phyloP scores from a whole-genome alignment of 2,797 vertebrate species.

The Schizopygopsis malacanthus region DNA sequence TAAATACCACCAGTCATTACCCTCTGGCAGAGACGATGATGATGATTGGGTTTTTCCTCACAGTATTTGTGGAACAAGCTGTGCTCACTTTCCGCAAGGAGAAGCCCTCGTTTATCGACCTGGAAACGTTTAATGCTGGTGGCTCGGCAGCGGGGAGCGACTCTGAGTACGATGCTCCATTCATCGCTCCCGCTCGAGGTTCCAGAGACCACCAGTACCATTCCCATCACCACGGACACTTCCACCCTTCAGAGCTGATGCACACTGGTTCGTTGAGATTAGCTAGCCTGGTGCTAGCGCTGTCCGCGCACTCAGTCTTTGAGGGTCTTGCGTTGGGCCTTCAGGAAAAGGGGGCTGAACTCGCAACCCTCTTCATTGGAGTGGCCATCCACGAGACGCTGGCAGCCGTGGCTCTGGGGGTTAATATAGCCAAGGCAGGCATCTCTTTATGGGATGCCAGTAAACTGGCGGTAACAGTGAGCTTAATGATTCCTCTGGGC shows the following conservation, averaged over 20 bases:
- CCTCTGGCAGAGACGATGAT: conserved; percentile 91
- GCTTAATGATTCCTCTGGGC: conserved; percentile 89
- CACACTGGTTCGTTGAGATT: conserved; percentile 83
- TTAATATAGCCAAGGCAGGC: conserved; percentile 84
- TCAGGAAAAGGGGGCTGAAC: conserved; percentile 83
- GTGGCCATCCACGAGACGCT: conserved; percentile 90
- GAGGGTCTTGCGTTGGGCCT: conserved; percentile 92
- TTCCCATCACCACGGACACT: conserved; percentile 68
- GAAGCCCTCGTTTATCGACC: conserved; percentile 89
- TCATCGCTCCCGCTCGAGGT: conserved; percentile 73
- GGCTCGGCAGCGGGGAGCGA: conserved; percentile 90
- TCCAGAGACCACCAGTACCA: conserved; percentile 43
- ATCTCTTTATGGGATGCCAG: conserved; percentile 80
- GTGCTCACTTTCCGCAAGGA: conserved; percentile 88
- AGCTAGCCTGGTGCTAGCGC: conserved; percentile 84
- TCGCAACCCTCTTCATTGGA: conserved; percentile 85
- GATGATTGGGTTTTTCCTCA: conserved; percentile 91
- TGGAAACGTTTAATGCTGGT: conserved; percentile 91
- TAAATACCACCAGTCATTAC: conserved; percentile 82
- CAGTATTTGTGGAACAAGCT: conserved; percentile 89
- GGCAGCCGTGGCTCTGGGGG: conserved; percentile 86
- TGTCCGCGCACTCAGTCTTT: conserved; percentile 89
- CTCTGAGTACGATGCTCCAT: conserved; percentile 92
- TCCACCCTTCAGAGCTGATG: conserved; percentile 74
- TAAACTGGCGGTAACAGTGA: conserved; percentile 84